Base-by-base conservation (phyloP, 2,888 invertebrate genomes). In the Ochlodes sylvanus region DNA sequence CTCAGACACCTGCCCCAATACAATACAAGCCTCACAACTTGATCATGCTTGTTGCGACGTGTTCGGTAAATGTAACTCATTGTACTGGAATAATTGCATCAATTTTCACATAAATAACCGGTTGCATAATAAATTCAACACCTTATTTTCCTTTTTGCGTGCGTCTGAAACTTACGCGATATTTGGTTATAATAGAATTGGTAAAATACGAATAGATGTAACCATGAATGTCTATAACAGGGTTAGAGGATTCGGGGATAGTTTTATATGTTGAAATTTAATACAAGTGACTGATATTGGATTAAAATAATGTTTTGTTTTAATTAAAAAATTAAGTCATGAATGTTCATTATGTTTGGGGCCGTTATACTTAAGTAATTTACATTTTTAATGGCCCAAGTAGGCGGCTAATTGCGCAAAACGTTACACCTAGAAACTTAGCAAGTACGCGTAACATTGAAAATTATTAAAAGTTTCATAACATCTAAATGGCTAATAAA, bases 81-180 rank as follows among this genome's bases (percentile, higher is more conserved):
- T 61, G 55, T 67, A 63, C 57, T 68, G 68, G 63, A 68, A 68
- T 68, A 67, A 67, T 67, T 67, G 67, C 55, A 27, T 38, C 67
- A 61, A 67, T 61, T 67, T 67, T 61, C 67, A 67, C 61, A 67
- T 67, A 61, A 61, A 67, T 56, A 58, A 61, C 62, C 62, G 56
- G 55, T 68, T 62, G 47, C 56, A 56, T 56, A 67, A 67, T 44
- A 27, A 21, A 55, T 67, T 42, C 15, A 66, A 62, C 56, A 56
- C 55, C 42, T 41, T 56, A 56, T 62, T 68, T 61, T 55, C 44
- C 32, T 62, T 68, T 68, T 65, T 7, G 38, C 38, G 34, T 21
- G n/a, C 58, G 58, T 66, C 47, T 41, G 17, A 9, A 27, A 42
- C 41, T 66, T 42, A 50, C 55, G 60, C 50, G 57, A 56, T 47